Percentiles rank a stretch among this genome's conserved stretches.
phyloP scores from a whole-genome alignment of 2,888 invertebrate species.

The Aphrophora alni region DNA sequence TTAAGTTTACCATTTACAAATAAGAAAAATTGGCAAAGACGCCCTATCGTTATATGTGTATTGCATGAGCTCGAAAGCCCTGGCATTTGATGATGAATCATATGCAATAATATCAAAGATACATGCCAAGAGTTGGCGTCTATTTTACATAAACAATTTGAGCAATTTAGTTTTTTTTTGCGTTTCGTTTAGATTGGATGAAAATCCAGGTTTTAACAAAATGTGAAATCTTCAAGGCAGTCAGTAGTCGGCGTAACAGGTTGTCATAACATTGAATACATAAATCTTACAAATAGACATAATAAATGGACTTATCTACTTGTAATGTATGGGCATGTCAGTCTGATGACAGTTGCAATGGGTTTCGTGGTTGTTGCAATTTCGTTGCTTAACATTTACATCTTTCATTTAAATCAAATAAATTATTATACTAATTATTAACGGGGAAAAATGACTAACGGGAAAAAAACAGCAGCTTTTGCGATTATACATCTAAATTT shows the following conservation, averaged over 20 bases:
- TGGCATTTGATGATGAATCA: too few species aligned
- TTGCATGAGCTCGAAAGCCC: too few species aligned
- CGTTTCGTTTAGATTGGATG: neutral
- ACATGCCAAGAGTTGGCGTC: too few species aligned
- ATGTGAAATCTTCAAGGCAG: neutral
- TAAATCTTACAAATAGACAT: neutral
- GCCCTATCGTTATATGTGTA: too few species aligned
- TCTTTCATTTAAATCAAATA: neutral
- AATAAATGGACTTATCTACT: neutral
- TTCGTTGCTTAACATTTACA: neutral
- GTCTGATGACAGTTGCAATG: neutral
- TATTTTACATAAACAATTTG: neutral
- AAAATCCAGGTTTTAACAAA: neutral
- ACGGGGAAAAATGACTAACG: too few species aligned
- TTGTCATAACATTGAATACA: neutral
- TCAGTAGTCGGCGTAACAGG: neutral
- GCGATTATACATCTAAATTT: too few species aligned
- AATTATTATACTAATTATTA: neutral
- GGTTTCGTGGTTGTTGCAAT: neutral
- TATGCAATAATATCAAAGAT: too few species aligned
- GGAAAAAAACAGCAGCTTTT: too few species aligned
- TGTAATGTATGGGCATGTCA: neutral
- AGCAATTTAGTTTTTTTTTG: neutral
- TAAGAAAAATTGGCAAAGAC: too few species aligned
- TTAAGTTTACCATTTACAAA: too few species aligned